Evolutionary conservation across 1,140 invertebrate genomes (phyloP), one percentile per base, ranked within the genome.

Genomic region (Lordiphosa mommai): DNA sequence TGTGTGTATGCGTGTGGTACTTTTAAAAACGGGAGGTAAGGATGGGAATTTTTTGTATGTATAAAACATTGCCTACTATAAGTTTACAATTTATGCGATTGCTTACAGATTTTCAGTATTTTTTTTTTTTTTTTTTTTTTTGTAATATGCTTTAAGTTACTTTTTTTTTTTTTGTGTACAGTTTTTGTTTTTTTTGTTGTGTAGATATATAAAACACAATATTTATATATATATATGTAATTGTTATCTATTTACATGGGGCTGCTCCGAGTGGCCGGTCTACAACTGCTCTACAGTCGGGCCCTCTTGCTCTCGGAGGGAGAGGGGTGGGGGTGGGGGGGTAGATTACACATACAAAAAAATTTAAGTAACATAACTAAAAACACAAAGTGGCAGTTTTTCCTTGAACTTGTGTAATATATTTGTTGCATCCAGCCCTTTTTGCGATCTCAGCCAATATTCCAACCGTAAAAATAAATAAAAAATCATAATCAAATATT

Each of bases 51-150:
- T 44, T 51, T 32, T n/a, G 17, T 37, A 58, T 59, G 51, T 73
- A 72, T 61, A 79, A 79, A 73, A 79, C 51, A 49, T 52, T 61
- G 59, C 43, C 65, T 70, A 73, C 74, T 73, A 61, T 69, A 77
- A 66, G 58, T 73, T 48, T 70, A 79, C 65, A 79, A 64, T 59
- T 66, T 59, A 73, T 52, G 59, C 65, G 74, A 72, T 79, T 79
- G 69, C 74, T 70, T 74, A 53, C 65, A 56, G 65, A 70, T 64
- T 55, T 64, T 36, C 16, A n/a, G 12, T 38, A 33, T 17, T 32
- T 44, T 13, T 30, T 30, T 50, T 38, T 38, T 23, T 2, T 29
- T 34, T 65, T 23, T 17, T 7, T 41, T 10, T 33, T 41, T 33
- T 10, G 10, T 57, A 20, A 34, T 33, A 40, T 13, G 14, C 29